Evolutionary conservation across 2,888 invertebrate species (phyloP), one percentile per base, ranked within the genome.

Genomic region (Gastracanthus pulcherrimus): DNA sequence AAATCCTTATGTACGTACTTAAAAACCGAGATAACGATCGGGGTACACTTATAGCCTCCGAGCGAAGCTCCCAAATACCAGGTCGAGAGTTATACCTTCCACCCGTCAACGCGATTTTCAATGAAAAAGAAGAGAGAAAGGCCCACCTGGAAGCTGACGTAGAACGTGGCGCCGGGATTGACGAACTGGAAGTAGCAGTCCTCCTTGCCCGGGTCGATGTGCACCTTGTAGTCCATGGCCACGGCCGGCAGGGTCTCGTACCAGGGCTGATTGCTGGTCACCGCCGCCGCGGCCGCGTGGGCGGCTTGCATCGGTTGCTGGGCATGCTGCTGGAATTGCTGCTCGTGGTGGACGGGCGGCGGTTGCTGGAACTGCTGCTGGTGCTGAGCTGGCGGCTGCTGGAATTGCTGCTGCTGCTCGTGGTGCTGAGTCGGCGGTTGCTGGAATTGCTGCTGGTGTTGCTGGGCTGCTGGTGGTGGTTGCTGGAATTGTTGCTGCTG

Each of bases 121-220:
- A 16, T n/a, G 5, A 13, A 64, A 62, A 31, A 31, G 58, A 23
- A 7, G 38, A 38, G 41, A 29, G 16, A 4, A 7, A 7, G n/a
- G 19, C 71, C 9, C 7, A 98, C 98, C 94, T 98, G 98, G 92
- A 97, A 98, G 87, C 97, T 97, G 83, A 98, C 97, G 92, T 97
- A 98, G 90, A 98, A 96, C 82, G 97, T 97, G 29, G 98, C 97
- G 75, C 97, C 97, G 77, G 96, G 95, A 88, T 97, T 96, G 81
- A 98, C 97, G 93, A 96, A 97, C 93, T 98, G 98, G 92, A 95
- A 98, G 92, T 98, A 98, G 92, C 98, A 98, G 89, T 98, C 98
- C 92, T 98, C 98, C 90, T 95, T 96, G 79, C 98, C 98, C n/a
- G 98, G 97, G 88, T 97, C 97, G 83, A 98, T 95, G 92, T 98